Conservation (phyloP, 2,113 vertebrate species). For the Anhinga rufa region DNA sequence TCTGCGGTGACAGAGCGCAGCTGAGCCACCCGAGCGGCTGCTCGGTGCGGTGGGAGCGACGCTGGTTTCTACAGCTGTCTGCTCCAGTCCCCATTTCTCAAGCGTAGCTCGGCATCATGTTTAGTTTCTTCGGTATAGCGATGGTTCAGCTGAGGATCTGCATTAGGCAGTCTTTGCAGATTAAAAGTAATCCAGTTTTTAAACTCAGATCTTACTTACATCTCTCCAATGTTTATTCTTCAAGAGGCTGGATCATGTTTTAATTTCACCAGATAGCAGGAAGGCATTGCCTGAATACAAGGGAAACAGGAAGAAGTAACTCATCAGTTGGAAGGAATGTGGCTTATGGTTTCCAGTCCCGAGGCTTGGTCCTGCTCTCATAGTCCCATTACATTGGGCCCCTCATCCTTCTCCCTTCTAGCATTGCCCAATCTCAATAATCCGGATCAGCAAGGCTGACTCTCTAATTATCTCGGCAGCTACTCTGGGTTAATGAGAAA, state of each 20-base stretch:
- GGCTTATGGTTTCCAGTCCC: not conserved
- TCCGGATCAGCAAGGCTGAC: not conserved
- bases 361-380: not conserved
- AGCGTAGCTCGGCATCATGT: fast-evolving
- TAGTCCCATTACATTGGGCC: not conserved
- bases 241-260: not conserved
- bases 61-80: not conserved
- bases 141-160: not conserved
- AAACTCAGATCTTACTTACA: not conserved
- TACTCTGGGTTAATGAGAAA: not conserved
- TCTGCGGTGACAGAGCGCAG: fast-evolving
- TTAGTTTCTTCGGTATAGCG: not conserved
- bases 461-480: not conserved
- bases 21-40: not conserved
- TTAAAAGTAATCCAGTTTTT: not conserved
- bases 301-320: not conserved
- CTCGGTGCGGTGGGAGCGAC: fast-evolving
- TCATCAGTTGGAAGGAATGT: not conserved
- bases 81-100: not conserved
- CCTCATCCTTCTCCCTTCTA: not conserved
- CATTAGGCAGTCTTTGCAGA: not conserved
- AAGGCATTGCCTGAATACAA: not conserved
- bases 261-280: not conserved
- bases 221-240: not conserved
- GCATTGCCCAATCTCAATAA: not conserved